Conservation (phyloP, 2,797 vertebrate species). For the Diglossa cyanea region DNA sequence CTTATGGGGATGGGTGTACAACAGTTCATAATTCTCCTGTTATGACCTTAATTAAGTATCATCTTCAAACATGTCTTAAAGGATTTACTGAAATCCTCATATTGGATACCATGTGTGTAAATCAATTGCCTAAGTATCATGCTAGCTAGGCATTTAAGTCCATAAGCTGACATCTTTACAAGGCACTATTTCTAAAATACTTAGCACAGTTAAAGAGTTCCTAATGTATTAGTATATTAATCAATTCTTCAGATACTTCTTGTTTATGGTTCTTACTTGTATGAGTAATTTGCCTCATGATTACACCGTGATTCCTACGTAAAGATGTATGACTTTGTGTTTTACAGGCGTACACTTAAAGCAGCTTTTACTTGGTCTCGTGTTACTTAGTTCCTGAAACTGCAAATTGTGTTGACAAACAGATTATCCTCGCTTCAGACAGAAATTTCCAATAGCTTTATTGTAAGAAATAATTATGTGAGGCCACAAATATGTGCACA, state of each 20-base stretch:
- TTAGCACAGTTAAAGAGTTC: neutral
- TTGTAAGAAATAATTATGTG: constrained; percentile 27
- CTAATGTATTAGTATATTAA: neutral
- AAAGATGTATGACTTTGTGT: neutral
- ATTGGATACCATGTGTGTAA: neutral
- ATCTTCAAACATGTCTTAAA: neutral
- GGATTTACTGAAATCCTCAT: neutral
- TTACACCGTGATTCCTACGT: neutral
- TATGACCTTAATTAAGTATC: neutral
- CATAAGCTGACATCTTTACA: neutral
- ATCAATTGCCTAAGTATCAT: neutral
- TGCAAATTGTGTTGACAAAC: constrained; percentile 14
- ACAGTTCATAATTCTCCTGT: neutral
- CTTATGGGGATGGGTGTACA: neutral
- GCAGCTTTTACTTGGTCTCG: neutral
- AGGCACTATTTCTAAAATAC: neutral
- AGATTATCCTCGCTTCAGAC: neutral
- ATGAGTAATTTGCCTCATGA: neutral
- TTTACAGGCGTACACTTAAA: neutral
- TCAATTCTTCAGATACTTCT: neutral
- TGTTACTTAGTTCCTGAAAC: neutral
- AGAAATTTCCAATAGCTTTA: constrained; percentile 1
- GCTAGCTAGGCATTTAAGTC: neutral
- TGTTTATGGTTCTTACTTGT: neutral
- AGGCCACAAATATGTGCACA: neutral